A percentile compares a stretch with the other conserved stretches of the same genome.
Conservation (phyloP, 92 coral and sea anemone species). For the Pocillopora grandis region DNA sequence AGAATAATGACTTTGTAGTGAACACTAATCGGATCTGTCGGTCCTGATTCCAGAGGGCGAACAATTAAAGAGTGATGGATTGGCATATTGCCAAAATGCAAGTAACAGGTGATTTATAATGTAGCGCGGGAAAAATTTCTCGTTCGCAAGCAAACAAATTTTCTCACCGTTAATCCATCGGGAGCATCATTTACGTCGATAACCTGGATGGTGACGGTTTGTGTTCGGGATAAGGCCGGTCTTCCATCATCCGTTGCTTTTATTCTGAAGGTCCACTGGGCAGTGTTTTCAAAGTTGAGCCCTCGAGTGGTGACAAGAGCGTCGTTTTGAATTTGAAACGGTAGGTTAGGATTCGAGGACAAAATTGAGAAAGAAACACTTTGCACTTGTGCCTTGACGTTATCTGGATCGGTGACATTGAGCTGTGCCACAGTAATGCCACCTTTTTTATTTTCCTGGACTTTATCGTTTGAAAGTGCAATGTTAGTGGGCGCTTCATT, state of each 20-base stretch:
- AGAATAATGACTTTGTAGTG: too few species aligned
- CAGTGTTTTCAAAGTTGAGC: constrained; percentile 73
- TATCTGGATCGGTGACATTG: constrained; percentile 81
- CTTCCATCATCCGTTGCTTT: constrained; percentile 72
- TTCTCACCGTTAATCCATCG: constrained; percentile 63
- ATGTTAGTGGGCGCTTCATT: constrained; percentile 85
- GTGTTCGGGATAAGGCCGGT: constrained; percentile 54
- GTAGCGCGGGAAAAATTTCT: not conserved
- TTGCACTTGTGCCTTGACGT: constrained; percentile 57
- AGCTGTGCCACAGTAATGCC: constrained; percentile 63
- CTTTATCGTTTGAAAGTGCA: constrained; percentile 51
- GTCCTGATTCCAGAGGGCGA: too few species aligned
- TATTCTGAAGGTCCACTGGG: constrained; percentile 73
- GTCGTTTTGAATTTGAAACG: constrained; percentile 64
- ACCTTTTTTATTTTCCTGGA: constrained; percentile 65
- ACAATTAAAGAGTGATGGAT: not conserved
- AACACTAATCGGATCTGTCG: too few species aligned
- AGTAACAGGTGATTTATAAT: too few species aligned
- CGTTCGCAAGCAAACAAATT: not conserved
- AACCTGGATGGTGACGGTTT: constrained; percentile 68
- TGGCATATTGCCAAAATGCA: not conserved
- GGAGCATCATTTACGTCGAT: constrained; percentile 84
- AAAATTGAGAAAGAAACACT: constrained; percentile 53
- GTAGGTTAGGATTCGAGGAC: constrained; percentile 48
- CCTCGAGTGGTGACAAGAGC: constrained; percentile 59